A percentile compares a stretch with the other conserved stretches of the same genome.
Conservation (phyloP, 2,113 vertebrate species). For the Amia ocellicauda region DNA sequence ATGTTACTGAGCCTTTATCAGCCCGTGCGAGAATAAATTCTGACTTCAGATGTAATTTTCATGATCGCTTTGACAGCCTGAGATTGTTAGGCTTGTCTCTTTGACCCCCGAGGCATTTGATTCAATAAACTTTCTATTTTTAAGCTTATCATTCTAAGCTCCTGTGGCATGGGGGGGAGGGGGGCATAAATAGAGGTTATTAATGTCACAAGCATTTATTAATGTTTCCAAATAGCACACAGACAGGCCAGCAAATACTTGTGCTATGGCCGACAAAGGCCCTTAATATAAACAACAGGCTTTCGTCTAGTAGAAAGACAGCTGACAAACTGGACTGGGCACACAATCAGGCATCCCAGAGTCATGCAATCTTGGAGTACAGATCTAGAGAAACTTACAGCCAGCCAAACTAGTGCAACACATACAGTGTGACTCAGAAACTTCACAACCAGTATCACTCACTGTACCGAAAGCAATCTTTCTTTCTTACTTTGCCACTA, state of each 20-base stretch:
- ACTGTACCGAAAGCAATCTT: no score
- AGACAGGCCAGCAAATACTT: neutral
- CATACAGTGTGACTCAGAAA: no score
- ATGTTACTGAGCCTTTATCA: constrained; percentile 5
- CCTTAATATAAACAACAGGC: neutral
- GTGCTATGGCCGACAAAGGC: neutral
- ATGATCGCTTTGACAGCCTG: constrained; percentile 9
- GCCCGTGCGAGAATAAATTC: neutral
- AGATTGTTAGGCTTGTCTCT: constrained; percentile 10
- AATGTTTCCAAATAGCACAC: neutral
- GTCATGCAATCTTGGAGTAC: neutral
- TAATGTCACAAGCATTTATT: constrained; percentile 8
- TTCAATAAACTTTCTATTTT: constrained; percentile 12
- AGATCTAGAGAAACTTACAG: no score
- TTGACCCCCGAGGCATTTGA: constrained; percentile 4
- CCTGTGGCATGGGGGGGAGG: neutral
- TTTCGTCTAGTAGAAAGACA: neutral
- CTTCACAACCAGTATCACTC: no score
- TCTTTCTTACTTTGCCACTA: no score
- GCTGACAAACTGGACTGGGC: neutral
- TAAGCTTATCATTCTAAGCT: constrained; percentile 6
- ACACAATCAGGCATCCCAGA: neutral
- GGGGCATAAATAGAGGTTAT: constrained; percentile 1
- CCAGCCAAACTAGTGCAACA: no score
- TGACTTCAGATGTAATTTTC: constrained; percentile 11